A percentile compares a stretch with the other conserved stretches of the same genome.
These are phyloP conservation scores for Coenobita brevimanus DNA, from an alignment of 1,140 invertebrate species.

Conservation along the genomic window DNA sequence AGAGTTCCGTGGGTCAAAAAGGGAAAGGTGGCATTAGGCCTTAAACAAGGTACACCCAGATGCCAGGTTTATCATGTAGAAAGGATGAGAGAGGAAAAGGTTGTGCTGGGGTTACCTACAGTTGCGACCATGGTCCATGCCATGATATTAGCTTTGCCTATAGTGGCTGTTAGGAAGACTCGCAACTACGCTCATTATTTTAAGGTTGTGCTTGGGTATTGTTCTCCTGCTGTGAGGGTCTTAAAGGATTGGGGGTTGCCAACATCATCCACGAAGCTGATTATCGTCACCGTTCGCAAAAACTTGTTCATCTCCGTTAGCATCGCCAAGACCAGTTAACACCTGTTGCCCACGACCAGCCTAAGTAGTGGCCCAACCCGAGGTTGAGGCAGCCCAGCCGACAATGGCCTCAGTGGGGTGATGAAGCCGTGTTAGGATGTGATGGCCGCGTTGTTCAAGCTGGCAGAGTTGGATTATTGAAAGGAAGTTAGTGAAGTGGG, in stretches of 20 bases:
- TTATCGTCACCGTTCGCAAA: too few species aligned
- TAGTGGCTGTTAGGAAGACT: background rate
- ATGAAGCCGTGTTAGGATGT: background rate
- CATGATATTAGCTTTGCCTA: too few species aligned
- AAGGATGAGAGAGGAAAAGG: too few species aligned
- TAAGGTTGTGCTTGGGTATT: constrained; percentile 4
- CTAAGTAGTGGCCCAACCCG: too few species aligned
- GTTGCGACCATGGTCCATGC: too few species aligned
- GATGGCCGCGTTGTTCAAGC: too few species aligned
- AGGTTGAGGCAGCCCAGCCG: background rate
- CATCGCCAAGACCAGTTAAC: too few species aligned
- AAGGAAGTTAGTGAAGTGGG: too few species aligned
- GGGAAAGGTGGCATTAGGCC: constrained; percentile 1
- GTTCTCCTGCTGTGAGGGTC: background rate
- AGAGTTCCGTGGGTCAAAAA: background rate
- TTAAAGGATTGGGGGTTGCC: background rate
- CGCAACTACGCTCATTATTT: background rate
- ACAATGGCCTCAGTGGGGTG: background rate
- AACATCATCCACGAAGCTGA: background rate
- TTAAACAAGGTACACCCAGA: constrained; percentile 10
- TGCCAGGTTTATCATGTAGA: constrained; percentile 1
- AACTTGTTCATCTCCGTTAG: too few species aligned
- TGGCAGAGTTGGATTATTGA: too few species aligned
- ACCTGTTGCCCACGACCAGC: too few species aligned
- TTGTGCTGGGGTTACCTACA: background rate